A percentile compares a stretch with the other conserved stretches of the same genome.
Evolutionary conservation across 2,113 vertebrate species (phyloP).

Genomic region (Grammatotria lemairii): DNA sequence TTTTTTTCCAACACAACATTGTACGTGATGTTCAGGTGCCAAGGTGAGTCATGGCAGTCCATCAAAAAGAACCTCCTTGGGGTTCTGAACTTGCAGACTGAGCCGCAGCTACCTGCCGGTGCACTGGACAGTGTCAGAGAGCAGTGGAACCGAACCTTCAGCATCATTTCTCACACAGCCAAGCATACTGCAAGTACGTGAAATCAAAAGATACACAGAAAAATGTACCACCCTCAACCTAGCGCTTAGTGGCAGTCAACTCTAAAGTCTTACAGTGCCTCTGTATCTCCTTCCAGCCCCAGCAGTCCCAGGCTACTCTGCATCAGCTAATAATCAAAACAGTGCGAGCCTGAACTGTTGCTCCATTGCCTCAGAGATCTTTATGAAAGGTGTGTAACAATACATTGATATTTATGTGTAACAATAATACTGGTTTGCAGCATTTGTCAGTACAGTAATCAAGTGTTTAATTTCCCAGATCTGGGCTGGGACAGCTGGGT

Average conservation of each 20-base stretch:
- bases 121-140: conserved; percentile 30
- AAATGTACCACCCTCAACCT: neutral
- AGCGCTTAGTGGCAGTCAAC: neutral
- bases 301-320: neutral
- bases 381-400: conserved; percentile 55
- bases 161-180: neutral
- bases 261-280: neutral
- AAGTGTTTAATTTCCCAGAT: conserved; percentile 38
- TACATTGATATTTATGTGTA: neutral
- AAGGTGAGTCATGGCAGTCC: conserved; percentile 15
- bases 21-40: conserved; percentile 38
- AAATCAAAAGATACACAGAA: neutral
- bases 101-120: conserved; percentile 38
- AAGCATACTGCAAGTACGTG: neutral
- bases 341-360: conserved; percentile 37
- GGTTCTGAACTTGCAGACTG: conserved; percentile 49
- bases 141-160: conserved; percentile 41
- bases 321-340: neutral
- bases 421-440: neutral
- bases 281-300: neutral
- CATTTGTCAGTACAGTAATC: neutral
- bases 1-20: neutral
- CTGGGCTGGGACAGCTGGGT: conserved; percentile 73
- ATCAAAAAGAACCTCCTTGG: conserved; percentile 50
- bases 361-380: conserved; percentile 48